phyloP scores from a whole-genome alignment of 2,888 invertebrate genomes.

The Actias luna region DNA sequence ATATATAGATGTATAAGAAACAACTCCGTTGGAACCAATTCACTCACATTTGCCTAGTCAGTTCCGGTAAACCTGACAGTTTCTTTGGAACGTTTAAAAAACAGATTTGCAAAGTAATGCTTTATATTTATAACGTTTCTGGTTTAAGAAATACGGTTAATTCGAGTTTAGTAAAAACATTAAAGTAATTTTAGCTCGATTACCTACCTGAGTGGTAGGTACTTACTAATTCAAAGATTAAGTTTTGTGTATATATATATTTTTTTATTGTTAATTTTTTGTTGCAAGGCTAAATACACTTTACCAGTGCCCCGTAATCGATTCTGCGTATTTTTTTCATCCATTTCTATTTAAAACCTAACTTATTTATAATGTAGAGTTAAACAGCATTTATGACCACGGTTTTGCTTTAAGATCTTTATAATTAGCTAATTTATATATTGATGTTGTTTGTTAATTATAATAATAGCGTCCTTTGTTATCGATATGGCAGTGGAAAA shows the following conservation, averaged over 20 bases:
- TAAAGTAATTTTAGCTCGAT: not conserved
- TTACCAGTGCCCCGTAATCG: not conserved
- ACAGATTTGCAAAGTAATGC: not conserved
- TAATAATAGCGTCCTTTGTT: too few species aligned
- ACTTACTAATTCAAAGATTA: not conserved
- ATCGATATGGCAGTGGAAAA: too few species aligned
- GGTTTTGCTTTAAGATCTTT: too few species aligned
- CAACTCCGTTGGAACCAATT: too few species aligned
- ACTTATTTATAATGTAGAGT: not conserved
- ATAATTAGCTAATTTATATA: too few species aligned
- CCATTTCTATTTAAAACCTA: not conserved
- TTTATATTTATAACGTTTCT: not conserved
- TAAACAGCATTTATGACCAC: too few species aligned
- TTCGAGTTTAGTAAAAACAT: not conserved
- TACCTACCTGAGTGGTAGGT: not conserved
- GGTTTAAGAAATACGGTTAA: slow-evolving; percentile 4
- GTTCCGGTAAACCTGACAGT: not conserved
- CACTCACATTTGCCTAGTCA: not conserved
- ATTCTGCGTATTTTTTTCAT: not conserved
- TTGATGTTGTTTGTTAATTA: too few species aligned
- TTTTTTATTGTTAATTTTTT: not conserved
- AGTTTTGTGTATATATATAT: too few species aligned
- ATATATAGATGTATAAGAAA: too few species aligned
- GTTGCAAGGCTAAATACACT: not conserved
- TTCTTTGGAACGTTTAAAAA: not conserved